phyloP scores from a whole-genome alignment of 2,113 vertebrate genomes.

The Cephalopholis sonnerati region DNA sequence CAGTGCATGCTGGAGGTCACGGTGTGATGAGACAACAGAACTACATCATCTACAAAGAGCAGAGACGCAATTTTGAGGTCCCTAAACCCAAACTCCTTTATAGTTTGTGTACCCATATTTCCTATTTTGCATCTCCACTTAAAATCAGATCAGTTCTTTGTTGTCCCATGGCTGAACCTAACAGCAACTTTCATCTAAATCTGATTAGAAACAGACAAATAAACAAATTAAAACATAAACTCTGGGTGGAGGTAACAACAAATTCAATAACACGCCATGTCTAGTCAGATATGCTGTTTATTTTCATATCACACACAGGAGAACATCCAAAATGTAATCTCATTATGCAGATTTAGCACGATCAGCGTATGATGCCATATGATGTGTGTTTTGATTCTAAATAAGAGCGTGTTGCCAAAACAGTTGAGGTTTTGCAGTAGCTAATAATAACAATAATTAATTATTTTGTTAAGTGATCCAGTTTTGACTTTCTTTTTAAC shows the following conservation, averaged over 20 bases:
- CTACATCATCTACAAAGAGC: too few species aligned
- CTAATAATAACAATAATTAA: neutral
- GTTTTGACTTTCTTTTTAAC: neutral
- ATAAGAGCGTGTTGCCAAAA: neutral
- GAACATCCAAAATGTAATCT: neutral
- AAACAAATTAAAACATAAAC: neutral
- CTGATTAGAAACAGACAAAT: conserved; percentile 5
- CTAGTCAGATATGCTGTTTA: conserved; percentile 1
- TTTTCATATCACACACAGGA: neutral
- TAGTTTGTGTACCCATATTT: too few species aligned
- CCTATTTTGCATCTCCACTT: neutral
- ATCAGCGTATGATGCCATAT: neutral
- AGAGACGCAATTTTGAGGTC: too few species aligned
- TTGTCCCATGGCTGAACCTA: neutral
- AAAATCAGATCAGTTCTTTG: neutral
- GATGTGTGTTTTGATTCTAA: neutral
- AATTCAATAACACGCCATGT: neutral
- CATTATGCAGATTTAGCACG: neutral
- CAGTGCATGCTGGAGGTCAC: too few species aligned
- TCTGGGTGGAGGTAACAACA: neutral
- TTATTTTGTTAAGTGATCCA: neutral
- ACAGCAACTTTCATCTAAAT: neutral
- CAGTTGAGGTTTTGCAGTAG: neutral
- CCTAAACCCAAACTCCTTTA: too few species aligned
- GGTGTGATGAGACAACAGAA: too few species aligned